A percentile compares a stretch with the other conserved stretches of the same genome.
phyloP scores from a whole-genome alignment of 2,888 invertebrate genomes.

The Congeria kusceri region DNA sequence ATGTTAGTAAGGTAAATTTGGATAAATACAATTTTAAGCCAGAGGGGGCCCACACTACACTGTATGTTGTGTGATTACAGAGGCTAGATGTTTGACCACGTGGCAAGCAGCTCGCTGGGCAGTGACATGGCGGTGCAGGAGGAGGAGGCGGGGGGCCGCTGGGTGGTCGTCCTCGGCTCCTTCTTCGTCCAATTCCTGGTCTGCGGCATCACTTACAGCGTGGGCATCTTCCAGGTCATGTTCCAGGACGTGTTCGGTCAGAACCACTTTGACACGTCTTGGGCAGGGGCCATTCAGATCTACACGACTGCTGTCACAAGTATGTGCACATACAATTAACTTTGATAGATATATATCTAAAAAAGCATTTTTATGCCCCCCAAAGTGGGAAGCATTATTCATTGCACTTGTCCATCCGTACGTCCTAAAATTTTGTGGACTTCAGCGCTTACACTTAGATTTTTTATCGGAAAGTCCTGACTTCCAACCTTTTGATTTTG shows the following conservation, averaged over 20 bases:
- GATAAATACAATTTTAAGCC: no score
- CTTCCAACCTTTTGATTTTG: no score
- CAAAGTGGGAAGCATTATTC: no score
- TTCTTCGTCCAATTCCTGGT: conserved; percentile 82
- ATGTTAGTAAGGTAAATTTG: no score
- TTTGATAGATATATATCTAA: no score
- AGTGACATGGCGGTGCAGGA: conserved; percentile 20
- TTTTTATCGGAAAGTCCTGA: no score
- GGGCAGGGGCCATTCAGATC: conserved; percentile 78
- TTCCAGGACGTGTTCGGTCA: conserved; percentile 77
- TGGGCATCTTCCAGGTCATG: conserved; percentile 80
- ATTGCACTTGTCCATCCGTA: no score
- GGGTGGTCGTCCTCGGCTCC: conserved; percentile 79
- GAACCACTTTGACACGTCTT: conserved; percentile 81
- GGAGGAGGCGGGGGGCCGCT: conserved; percentile 66
- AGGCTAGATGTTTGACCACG: conserved; percentile 75
- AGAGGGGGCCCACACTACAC: no score
- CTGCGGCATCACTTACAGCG: conserved; percentile 82
- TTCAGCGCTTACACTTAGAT: no score
- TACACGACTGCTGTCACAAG: conserved; percentile 80
- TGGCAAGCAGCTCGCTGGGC: conserved; percentile 47
- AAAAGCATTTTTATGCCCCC: no score
- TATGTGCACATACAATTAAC: conserved; percentile 70
- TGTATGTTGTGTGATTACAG: conserved; percentile 56
- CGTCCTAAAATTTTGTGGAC: no score